A percentile compares a stretch with the other conserved stretches of the same genome.
Conservation (phyloP, 2,113 vertebrate genomes). For the Cricetomys ansorgei region DNA sequence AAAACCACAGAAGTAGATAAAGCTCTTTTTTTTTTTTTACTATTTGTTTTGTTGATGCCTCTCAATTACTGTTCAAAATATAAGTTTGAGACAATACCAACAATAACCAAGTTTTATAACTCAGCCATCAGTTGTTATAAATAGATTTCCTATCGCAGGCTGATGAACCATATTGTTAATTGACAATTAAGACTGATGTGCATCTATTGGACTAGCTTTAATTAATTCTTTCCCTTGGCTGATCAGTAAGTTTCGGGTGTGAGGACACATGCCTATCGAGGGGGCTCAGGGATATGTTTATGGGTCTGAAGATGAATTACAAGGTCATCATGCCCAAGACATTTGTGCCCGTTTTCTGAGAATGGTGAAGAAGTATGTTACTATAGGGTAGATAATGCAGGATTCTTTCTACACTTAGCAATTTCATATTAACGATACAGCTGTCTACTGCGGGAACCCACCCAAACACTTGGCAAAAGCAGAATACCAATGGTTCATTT, state of each 20-base stretch:
- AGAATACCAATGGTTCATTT: slow-evolving; percentile 75
- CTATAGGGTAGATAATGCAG: slow-evolving; percentile 56
- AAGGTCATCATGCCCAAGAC: slow-evolving; percentile 42
- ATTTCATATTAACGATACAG: slow-evolving; percentile 75
- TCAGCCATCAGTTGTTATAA: slow-evolving; percentile 58
- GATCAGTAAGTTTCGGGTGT: slow-evolving; percentile 59
- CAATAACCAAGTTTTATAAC: slow-evolving; percentile 62
- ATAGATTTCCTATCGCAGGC: slow-evolving; percentile 62
- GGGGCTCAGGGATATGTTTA: slow-evolving; percentile 54
- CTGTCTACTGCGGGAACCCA: slow-evolving; percentile 78
- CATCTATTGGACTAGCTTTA: slow-evolving; percentile 66
- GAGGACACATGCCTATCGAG: slow-evolving; percentile 59
- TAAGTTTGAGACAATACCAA: slow-evolving; percentile 30
- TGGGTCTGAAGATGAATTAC: slow-evolving; percentile 49
- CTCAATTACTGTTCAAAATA: slow-evolving; percentile 25
- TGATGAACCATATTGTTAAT: slow-evolving; percentile 70
- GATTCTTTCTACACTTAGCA: slow-evolving; percentile 62
- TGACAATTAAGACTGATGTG: slow-evolving; percentile 74
- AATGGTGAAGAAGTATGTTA: slow-evolving; percentile 43
- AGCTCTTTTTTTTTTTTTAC: neutral
- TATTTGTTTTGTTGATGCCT: slow-evolving; percentile 17
- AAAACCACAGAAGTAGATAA: slow-evolving; percentile 1
- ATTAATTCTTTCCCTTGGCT: slow-evolving; percentile 75
- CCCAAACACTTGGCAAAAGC: slow-evolving; percentile 78
- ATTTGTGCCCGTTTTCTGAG: slow-evolving; percentile 25